Evolutionary conservation across 2,888 invertebrate genomes (phyloP), one percentile per base, ranked within the genome.

Genomic region (Ophion costatus): DNA sequence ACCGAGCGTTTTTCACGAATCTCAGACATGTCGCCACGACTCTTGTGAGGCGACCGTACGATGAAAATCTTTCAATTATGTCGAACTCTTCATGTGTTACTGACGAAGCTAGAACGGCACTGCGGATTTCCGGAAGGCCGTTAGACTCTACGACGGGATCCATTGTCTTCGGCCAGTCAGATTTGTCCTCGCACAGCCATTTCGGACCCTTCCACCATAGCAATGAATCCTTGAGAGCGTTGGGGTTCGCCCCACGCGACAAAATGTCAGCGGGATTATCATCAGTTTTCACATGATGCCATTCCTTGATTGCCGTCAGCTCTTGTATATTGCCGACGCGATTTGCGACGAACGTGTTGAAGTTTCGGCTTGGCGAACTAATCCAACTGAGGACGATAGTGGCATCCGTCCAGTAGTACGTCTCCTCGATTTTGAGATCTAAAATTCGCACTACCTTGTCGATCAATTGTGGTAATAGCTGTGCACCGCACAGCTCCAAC

Each of bases 341-440:
- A 70, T 79, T 79, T 6, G 83, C 74, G 24, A 83, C 75, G 45
- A 83, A 80, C 1, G 83, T 75, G 6, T 74, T 74, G 24, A 76
- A 76, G 17, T 56, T 64, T 20, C 71, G 79, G 42, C 76, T 75
- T 4, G 71, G 45, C 7, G 63, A 38, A 64, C 61, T 51, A 2
- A 83, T 59, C 83, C 83, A 83, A 71, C 70, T 42, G 20, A 83
- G 33, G 17, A 70, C 76, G 29, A 80, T 80, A 57, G 45, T 80
- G 9, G 80, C 51, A 29, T 83, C 75, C 1, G 83, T 80, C 80
- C 80, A 83, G 24, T n/a, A 80, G 4, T 57, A 66, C 5, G 63
- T 63, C 22, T 14, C 17, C 5, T 71, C 0, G n/a, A 80, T 66
- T 22, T 80, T 14, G 2, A 75, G 11, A 14, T 80, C 71, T 38